Evolutionary conservation across 2,797 vertebrate species (phyloP).

Genomic region (Philypnodon macrostomus): DNA sequence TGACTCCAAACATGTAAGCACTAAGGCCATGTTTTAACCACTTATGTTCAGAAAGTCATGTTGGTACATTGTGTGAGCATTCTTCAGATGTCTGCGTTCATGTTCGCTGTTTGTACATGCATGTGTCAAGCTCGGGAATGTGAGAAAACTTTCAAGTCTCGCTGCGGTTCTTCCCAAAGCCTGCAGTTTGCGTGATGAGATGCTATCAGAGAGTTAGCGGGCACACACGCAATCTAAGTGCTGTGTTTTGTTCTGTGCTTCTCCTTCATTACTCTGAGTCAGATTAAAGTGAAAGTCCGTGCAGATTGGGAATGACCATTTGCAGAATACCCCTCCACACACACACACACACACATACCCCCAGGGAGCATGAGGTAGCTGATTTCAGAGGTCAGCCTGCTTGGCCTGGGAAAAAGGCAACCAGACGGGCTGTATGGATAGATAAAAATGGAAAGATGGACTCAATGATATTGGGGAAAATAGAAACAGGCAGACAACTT

Average conservation of each 20-base stretch:
- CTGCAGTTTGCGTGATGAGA: conserved; percentile 55
- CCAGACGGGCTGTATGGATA: conserved; percentile 11
- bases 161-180: conserved; percentile 48
- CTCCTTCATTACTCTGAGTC: conserved; percentile 38
- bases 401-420: conserved; percentile 74
- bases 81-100: conserved; percentile 28
- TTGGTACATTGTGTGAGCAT: conserved; percentile 15
- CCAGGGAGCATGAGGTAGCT: conserved; percentile 69
- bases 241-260: conserved; percentile 34
- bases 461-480: conserved; percentile 32
- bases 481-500: background rate
- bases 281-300: conserved; percentile 63
- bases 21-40: conserved; percentile 24
- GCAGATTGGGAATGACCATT: conserved; percentile 66
- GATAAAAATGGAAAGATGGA: conserved; percentile 32
- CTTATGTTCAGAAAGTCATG: no score
- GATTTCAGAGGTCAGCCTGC: conserved; percentile 67
- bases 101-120: conserved; percentile 19
- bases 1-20: conserved; percentile 19
- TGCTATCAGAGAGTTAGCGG: conserved; percentile 65
- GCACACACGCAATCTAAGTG: conserved; percentile 21
- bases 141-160: conserved; percentile 47
- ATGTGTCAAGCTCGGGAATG: conserved; percentile 52
- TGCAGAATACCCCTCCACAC: conserved; percentile 29
- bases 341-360: conserved; percentile 26